Conservation (phyloP, 2,113 vertebrate genomes). For the Pundamilia nyererei region DNA sequence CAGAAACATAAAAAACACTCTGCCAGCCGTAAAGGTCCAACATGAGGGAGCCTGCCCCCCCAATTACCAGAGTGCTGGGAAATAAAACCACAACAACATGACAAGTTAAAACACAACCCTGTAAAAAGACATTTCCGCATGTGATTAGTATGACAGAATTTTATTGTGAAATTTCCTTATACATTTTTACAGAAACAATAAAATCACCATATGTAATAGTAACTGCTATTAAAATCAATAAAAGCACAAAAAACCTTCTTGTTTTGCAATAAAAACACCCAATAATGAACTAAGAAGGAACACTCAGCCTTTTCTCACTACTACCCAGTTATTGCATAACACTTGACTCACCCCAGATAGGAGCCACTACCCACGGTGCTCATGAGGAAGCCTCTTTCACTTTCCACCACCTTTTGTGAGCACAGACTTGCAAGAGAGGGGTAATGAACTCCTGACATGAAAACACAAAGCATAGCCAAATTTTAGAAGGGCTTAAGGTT, state of each 20-base stretch:
- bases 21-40: constrained; percentile 89
- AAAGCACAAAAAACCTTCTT: not conserved
- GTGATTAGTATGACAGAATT: not conserved
- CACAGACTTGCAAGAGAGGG: constrained; percentile 78
- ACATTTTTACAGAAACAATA: not conserved
- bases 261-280: not conserved
- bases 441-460: constrained; percentile 73
- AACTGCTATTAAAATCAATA: not conserved
- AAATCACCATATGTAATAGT: not conserved
- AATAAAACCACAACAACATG: not conserved
- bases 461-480: not conserved
- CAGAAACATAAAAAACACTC: constrained; percentile 88
- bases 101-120: not conserved
- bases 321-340: not conserved
- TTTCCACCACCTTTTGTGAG: constrained; percentile 87
- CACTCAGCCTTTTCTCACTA: not conserved
- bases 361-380: constrained; percentile 90
- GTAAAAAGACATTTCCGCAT: not conserved
- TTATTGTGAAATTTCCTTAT: not conserved
- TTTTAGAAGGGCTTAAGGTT: not conserved
- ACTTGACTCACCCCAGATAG: constrained; percentile 84
- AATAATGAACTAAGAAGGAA: not conserved
- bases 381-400: constrained; percentile 86
- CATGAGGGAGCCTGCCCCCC: constrained; percentile 85
- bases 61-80: constrained; percentile 83